Evolutionary conservation across 2,797 vertebrate species (phyloP).

Genomic region (Lophius americanus): DNA sequence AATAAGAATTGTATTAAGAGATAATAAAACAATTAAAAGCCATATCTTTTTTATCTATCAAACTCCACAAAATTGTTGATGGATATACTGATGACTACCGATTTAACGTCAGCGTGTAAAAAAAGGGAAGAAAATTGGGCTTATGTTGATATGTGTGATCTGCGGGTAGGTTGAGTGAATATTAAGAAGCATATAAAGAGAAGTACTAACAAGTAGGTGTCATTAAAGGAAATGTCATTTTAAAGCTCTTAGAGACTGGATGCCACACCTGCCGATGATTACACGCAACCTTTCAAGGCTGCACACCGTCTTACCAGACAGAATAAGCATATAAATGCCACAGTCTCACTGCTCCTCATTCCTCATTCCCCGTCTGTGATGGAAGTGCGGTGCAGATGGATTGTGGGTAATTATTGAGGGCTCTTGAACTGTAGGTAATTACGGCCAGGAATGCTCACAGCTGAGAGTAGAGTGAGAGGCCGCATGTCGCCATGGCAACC

Average conservation of each 20-base stretch:
- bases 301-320: constrained; percentile 7
- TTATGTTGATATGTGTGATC: no score
- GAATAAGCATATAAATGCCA: constrained; percentile 55
- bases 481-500: constrained; percentile 84
- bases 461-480: constrained; percentile 68
- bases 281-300: constrained; percentile 40
- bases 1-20: no score
- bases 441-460: constrained; percentile 79
- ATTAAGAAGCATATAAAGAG: no score
- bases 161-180: no score
- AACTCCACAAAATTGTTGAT: no score
- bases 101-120: no score
- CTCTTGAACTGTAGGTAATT: constrained; percentile 85
- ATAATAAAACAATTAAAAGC: no score
- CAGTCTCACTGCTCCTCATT: constrained; percentile 27
- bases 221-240: constrained; percentile 39
- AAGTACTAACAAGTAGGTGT: not conserved
- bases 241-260: constrained; percentile 1
- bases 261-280: constrained; percentile 5
- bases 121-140: no score
- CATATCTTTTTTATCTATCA: no score
- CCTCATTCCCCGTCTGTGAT: constrained; percentile 32
- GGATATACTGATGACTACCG: no score
- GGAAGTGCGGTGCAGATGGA: constrained; percentile 64
- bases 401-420: constrained; percentile 83